Base-by-base conservation (phyloP, 64 coral and sea anemone species). In the Stichodactyla helianthus region DNA sequence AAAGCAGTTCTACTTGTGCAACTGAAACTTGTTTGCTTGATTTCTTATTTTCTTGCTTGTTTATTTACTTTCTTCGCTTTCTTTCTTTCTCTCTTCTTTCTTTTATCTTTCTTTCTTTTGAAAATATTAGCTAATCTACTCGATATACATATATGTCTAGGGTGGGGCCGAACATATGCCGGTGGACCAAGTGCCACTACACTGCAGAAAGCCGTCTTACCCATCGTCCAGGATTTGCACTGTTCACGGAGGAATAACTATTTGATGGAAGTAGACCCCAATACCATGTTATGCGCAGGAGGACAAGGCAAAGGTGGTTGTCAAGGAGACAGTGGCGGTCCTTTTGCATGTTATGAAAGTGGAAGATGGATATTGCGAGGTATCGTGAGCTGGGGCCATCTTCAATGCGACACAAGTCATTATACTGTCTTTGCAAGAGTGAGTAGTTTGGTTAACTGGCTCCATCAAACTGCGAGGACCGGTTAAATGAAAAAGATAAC, bases 291-390 rank as follows among this genome's bases (percentile, higher is more conserved):
- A 0, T 92, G 91, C 54, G 91, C 91, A 25, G 91, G 91, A 51
- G 86, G 86, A 6, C 59, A 84, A 85, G 15, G 85, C 25, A 51
- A 52, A 55, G 86, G 86, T 55, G 86, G 88, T 57, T 93, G 92
- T 54, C 92, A 91, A 68, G 92, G 92, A 52, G 92, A 93, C 88
- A 93, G 92, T 26, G 92, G 92, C 51, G 92, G 92, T 0, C 84
- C 92, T 0, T 87, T 93, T 26, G 83, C 88, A 13, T 93, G 92
- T 68, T 54, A 93, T 23, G 92, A 89, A 51, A 15, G 65, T 6
- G 92, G 92, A 2, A 53, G 7, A 22, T 93, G 70, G 58, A 60
- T 89, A 3, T 52, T 93, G n/a, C 79, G 92, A 52, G 92, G 92
- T 17, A 77, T 52, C 25, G 92, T 93, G 10, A 93, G 92, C 59